phyloP scores from a whole-genome alignment of 2,113 vertebrate genomes.

The Megaceryle torquata region DNA sequence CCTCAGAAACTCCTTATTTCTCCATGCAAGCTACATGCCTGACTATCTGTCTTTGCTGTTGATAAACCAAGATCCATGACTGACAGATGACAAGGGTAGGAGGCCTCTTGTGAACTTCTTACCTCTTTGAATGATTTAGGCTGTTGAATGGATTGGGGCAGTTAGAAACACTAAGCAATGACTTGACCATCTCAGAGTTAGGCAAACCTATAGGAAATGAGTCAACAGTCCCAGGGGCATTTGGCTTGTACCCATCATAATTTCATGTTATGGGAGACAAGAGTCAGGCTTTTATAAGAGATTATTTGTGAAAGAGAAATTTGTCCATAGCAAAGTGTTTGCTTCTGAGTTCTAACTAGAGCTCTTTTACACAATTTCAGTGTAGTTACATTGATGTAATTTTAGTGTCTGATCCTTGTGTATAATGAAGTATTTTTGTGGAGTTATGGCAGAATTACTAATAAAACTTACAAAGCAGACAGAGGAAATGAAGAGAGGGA shows the following conservation, averaged over 20 bases:
- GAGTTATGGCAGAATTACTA: background rate
- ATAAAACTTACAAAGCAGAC: background rate
- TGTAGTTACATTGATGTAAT: background rate
- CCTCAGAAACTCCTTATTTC: background rate
- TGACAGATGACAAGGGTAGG: background rate
- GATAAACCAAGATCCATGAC: background rate
- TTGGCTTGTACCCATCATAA: background rate
- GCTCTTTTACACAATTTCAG: background rate
- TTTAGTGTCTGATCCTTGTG: background rate
- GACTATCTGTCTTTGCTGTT: background rate
- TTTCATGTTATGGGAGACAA: background rate
- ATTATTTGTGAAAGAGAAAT: background rate
- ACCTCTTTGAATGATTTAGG: background rate
- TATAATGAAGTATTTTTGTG: background rate
- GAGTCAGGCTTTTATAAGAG: background rate
- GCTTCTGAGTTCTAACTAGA: background rate
- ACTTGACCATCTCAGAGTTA: background rate
- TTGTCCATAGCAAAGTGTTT: background rate
- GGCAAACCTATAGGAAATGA: background rate
- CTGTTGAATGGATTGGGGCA: background rate
- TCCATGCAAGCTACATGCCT: background rate
- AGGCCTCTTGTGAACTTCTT: background rate
- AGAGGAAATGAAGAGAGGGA: background rate
- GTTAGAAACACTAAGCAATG: background rate
- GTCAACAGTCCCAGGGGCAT: background rate